Conservation (phyloP, 92 coral and sea anemone species). For the Zoanthus gigantus region DNA sequence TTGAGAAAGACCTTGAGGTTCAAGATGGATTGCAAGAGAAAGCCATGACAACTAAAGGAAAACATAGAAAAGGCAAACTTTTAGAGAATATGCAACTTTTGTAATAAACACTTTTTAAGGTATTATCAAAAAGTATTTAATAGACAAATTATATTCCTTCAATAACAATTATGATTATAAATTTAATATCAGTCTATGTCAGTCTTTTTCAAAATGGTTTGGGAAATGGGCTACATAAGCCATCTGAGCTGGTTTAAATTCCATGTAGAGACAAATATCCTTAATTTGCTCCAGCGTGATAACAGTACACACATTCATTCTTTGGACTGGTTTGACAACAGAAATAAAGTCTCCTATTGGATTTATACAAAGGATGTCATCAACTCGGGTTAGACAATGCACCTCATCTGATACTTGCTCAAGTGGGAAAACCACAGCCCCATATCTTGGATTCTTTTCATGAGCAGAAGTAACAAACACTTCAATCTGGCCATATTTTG, state of each 20-base stretch:
- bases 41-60: no score
- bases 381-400: conserved; percentile 26
- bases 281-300: conserved; percentile 40
- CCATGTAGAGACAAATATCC: conserved; percentile 61
- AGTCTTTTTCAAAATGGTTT: conserved; percentile 61
- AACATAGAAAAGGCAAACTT: no score
- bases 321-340: conserved; percentile 28
- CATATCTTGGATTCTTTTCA: conserved; percentile 24
- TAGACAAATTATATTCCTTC: no score
- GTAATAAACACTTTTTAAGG: no score
- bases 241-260: conserved; percentile 32
- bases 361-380: conserved; percentile 54
- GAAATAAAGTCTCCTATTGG: conserved; percentile 49
- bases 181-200: background rate
- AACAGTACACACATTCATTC: conserved; percentile 45
- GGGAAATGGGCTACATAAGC: conserved; percentile 62
- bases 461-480: conserved; percentile 42
- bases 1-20: no score
- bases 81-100: no score
- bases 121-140: no score
- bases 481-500: conserved; percentile 63
- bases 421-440: conserved; percentile 52
- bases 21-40: no score
- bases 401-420: conserved; percentile 1
- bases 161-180: no score